Base-by-base conservation (phyloP, 2,888 invertebrate genomes). In the Hypsopygia costalis region DNA sequence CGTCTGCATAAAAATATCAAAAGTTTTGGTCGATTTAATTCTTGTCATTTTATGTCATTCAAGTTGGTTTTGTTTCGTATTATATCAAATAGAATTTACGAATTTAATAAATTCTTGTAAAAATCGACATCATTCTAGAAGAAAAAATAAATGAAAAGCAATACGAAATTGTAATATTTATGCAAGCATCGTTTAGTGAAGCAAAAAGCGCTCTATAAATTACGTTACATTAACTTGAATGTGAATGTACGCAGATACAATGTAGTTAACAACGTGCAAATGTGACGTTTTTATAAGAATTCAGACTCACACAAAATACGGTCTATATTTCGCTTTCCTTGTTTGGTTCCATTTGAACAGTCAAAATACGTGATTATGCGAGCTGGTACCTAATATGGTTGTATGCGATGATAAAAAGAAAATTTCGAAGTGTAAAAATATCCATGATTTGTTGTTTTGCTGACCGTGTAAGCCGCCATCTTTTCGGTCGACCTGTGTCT, bases 401-500 rank as follows among this genome's bases (percentile, higher is more conserved):
- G 10, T 30, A 29, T 21, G 10, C 31, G 30, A 34, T 28, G 10
- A 34, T n/a, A n/a, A 22, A 21, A 35, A 36, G 9, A 25, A 7
- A 3, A 22, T n/a, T 37, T 31, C 32, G 1, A 38, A 12, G 38
- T 37, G 31, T 37, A 22, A 30, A 37, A 21, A 12, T 37, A 11
- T 40, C 35, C 12, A 32, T 43, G 28, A 29, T 30, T 32, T 38
- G 41, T 57, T 58, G 43, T 65, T 66, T 56, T 78, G 73, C 68
- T 67, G 63, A 52, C 72, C 46, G 56, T 80, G 38, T 51, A 25
- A 51, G 51, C 71, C 62, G 76, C 79, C 79, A 81, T 80, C 61
- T 81, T 82, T 74, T 60, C 64, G 76, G 73, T 75, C 70, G 69
- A 68, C 69, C 75, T 65, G 67, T 50, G 66, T 61, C 70, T 66